Percentiles rank a stretch among this genome's conserved stretches.
phyloP scores from a whole-genome alignment of 2,797 vertebrate genomes.

The Sebastes matsubarae region DNA sequence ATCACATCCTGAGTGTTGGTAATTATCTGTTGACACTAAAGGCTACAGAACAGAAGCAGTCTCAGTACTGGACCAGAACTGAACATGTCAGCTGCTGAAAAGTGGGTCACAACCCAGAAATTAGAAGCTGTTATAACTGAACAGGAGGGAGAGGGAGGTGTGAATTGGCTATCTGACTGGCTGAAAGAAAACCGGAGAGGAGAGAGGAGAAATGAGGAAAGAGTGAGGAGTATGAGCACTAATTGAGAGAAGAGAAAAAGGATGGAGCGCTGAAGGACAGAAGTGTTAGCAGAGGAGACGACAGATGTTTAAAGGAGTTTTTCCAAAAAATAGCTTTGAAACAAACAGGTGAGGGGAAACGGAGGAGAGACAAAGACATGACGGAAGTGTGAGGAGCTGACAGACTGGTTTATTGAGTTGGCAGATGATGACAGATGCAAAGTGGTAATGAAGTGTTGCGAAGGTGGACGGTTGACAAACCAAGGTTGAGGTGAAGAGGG shows the following conservation, averaged over 20 bases:
- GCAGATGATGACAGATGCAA: slow-evolving; percentile 12
- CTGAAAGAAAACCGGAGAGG: neutral
- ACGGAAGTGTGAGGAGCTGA: neutral
- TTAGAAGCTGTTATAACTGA: slow-evolving; percentile 22
- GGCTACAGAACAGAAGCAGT: slow-evolving; percentile 11
- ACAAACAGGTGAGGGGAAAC: neutral
- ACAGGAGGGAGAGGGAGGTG: slow-evolving; percentile 50
- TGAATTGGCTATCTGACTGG: slow-evolving; percentile 26
- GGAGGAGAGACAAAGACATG: neutral
- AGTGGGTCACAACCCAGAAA: slow-evolving; percentile 52
- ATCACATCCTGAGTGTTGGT: neutral
- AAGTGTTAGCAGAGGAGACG: neutral
- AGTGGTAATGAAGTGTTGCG: slow-evolving; percentile 1
- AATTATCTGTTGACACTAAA: neutral
- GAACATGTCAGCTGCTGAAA: slow-evolving; percentile 31
- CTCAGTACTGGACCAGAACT: slow-evolving; percentile 12
- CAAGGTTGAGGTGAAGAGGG: neutral
- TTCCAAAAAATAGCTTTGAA: neutral
- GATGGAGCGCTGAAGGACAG: neutral
- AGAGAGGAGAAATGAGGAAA: neutral
- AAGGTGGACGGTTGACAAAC: slow-evolving; percentile 17
- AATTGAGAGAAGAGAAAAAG: neutral
- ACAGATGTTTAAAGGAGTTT: neutral
- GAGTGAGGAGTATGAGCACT: neutral
- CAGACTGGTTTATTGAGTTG: neutral